Conservation (phyloP, 37 sponge, comb jelly and placozoan genomes). For the Eunapius fragilis region DNA sequence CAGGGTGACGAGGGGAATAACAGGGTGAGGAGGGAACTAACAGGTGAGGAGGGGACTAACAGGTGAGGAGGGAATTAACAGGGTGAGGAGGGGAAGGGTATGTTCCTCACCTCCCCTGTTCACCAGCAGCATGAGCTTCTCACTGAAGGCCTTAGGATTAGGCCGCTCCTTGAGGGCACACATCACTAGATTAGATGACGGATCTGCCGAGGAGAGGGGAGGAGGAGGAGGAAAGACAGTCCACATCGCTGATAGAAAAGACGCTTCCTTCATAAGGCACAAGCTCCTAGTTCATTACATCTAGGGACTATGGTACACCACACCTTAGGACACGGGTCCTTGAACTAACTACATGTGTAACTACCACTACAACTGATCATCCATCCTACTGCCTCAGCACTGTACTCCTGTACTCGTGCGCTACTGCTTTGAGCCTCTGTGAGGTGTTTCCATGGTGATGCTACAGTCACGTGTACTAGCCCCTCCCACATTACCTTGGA, state of each 20-base stretch:
- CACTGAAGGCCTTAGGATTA: slow-evolving; percentile 67
- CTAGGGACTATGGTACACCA: no score
- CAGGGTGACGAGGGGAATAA: not conserved
- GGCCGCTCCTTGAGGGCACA: slow-evolving; percentile 40
- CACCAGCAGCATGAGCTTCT: slow-evolving; percentile 84
- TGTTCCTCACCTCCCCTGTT: slow-evolving; percentile 77
- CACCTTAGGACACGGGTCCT: no score
- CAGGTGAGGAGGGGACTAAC: no score
- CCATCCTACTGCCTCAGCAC: no score
- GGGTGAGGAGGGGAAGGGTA: not conserved
- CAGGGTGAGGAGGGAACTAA: not conserved
- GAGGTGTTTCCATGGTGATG: no score
- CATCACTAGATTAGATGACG: slow-evolving; percentile 76
- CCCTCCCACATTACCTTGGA: slow-evolving; percentile 33
- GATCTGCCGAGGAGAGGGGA: slow-evolving; percentile 31
- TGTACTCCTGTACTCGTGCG: no score
- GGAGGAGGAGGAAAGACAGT: not conserved
- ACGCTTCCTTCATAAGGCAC: no score
- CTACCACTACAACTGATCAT: no score
- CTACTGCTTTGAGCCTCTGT: no score
- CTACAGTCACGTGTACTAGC: no score
- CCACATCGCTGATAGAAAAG: not conserved
- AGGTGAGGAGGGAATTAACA: not conserved
- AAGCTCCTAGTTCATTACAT: no score
- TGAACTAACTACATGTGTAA: no score